Percentiles rank a stretch among this genome's conserved stretches.
Conservation (phyloP, 2,888 invertebrate genomes). For the Agrilus cyanescens region DNA sequence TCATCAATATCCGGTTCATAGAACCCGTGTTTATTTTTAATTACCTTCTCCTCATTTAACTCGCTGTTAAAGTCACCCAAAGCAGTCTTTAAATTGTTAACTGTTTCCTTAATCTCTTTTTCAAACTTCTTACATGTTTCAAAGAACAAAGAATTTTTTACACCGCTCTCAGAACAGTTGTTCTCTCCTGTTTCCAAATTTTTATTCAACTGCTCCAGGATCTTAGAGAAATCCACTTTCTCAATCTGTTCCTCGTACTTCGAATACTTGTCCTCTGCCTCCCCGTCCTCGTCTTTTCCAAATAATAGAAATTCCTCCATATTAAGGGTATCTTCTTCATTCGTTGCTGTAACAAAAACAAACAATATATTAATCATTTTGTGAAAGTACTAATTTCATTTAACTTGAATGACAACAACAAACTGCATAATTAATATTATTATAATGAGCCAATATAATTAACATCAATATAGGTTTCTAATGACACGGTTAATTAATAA, state of each 20-base stretch:
- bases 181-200: constrained; percentile 15
- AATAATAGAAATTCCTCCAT: constrained; percentile 51
- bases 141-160: constrained; percentile 9
- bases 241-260: constrained; percentile 28
- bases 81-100: constrained; percentile 14
- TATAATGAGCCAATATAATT: neutral
- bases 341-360: constrained; percentile 24
- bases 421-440: too few species aligned
- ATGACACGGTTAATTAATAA: too few species aligned
- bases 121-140: constrained; percentile 18
- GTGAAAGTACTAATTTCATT: too few species aligned
- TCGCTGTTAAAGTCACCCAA: constrained; percentile 7
- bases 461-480: neutral
- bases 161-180: constrained; percentile 9
- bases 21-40: constrained; percentile 15
- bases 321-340: constrained; percentile 47
- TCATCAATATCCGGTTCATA: constrained; percentile 24
- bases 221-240: constrained; percentile 14
- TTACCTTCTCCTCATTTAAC: neutral
- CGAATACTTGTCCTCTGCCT: constrained; percentile 16
- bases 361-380: neutral
- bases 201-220: constrained; percentile 15
- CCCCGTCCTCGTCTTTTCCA: constrained; percentile 31
- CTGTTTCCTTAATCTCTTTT: constrained; percentile 16
- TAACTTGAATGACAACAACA: too few species aligned